A percentile compares a stretch with the other conserved stretches of the same genome.
These are phyloP conservation scores for Sus cebifrons DNA, from an alignment of 2,797 vertebrate species.

Conservation along the genomic window DNA sequence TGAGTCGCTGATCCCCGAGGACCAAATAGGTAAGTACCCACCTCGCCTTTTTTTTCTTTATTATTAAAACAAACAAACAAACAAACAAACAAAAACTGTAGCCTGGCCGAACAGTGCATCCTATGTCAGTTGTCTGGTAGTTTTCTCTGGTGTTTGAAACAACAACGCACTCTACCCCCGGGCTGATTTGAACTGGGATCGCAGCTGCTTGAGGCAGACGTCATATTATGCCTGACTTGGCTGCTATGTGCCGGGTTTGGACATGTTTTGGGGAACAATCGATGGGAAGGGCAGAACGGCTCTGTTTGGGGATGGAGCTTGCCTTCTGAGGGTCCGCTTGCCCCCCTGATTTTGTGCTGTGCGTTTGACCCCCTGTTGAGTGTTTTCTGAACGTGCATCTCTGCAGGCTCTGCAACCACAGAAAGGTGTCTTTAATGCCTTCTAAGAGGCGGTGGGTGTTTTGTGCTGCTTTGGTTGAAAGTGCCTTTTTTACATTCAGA, in stretches of 20 bases:
- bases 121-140: neutral
- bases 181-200: neutral
- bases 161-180: neutral
- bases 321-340: neutral
- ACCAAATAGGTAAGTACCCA: slow-evolving; percentile 95
- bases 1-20: slow-evolving; percentile 97
- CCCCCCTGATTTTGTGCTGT: neutral
- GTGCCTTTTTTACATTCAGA: neutral
- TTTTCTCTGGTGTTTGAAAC: slow-evolving; percentile 46
- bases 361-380: too few species aligned
- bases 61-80: too few species aligned
- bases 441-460: neutral
- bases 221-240: neutral
- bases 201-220: neutral
- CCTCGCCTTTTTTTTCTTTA: neutral
- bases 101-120: neutral
- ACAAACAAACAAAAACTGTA: neutral
- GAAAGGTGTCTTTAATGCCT: neutral
- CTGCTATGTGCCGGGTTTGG: neutral
- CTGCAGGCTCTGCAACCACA: neutral
- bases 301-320: neutral
- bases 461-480: neutral
- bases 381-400: neutral
- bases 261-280: neutral
- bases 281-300: neutral